A percentile compares a stretch with the other conserved stretches of the same genome.
Evolutionary conservation across 1,140 invertebrate genomes (phyloP).

Genomic region (Tyrophagus putrescentiae): DNA sequence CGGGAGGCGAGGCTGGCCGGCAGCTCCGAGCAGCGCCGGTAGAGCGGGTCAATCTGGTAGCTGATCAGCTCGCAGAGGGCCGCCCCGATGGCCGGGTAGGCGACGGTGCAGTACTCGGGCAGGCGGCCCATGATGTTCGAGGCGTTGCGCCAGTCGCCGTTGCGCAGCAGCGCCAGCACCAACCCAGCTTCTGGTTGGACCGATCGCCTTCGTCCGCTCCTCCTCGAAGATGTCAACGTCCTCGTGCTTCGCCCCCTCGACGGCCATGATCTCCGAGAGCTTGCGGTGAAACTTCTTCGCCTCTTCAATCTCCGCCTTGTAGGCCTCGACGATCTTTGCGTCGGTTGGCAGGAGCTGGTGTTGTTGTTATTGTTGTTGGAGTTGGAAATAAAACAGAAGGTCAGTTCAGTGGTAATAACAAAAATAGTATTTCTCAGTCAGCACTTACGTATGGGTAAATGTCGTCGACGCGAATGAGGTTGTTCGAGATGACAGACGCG

Average conservation of each 20-base stretch:
- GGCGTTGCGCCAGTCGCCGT: slow-evolving; percentile 80
- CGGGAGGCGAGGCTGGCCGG: slow-evolving; percentile 37
- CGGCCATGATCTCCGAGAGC: slow-evolving; percentile 58
- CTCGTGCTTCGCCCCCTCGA: slow-evolving; percentile 50
- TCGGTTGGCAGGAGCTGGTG: slow-evolving; percentile 75
- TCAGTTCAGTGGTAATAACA: slow-evolving; percentile 7
- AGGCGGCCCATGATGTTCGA: slow-evolving; percentile 57
- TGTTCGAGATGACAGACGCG: slow-evolving; percentile 72
- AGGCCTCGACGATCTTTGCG: slow-evolving; percentile 56
- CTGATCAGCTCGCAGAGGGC: slow-evolving; percentile 67
- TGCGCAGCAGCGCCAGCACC: slow-evolving; percentile 65
- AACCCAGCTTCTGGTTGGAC: slow-evolving; percentile 77
- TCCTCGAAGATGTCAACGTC: slow-evolving; percentile 39
- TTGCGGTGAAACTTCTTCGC: slow-evolving; percentile 74
- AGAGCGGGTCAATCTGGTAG: slow-evolving; percentile 69
- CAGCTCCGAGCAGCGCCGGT: slow-evolving; percentile 56
- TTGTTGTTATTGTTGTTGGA: no score
- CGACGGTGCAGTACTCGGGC: slow-evolving; percentile 61
- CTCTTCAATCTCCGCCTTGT: slow-evolving; percentile 62
- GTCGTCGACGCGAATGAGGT: slow-evolving; percentile 65
- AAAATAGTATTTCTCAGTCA: slow-evolving; percentile 8
- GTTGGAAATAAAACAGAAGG: slow-evolving; percentile 17
- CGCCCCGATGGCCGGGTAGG: slow-evolving; percentile 58
- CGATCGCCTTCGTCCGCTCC: slow-evolving; percentile 22
- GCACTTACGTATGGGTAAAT: slow-evolving; percentile 74